A percentile compares a stretch with the other conserved stretches of the same genome.
Evolutionary conservation across 2,113 vertebrate genomes (phyloP).

Genomic region (Sander vitreus): DNA sequence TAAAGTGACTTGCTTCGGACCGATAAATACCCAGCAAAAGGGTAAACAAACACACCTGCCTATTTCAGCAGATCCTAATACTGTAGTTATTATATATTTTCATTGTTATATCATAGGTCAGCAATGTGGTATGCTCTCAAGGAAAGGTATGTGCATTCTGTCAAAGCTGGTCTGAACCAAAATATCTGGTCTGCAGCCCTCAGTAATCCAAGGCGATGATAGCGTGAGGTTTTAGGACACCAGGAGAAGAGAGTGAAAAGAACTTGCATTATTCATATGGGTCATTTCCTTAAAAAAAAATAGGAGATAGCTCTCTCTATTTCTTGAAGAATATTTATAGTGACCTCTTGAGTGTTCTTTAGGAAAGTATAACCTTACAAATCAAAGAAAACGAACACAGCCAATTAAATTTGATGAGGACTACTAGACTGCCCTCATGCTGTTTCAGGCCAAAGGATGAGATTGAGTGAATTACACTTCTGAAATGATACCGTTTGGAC

Average conservation of each 20-base stretch:
- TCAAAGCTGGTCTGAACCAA: constrained; percentile 43
- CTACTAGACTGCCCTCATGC: background rate
- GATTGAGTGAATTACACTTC: constrained; percentile 11
- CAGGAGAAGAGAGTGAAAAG: constrained; percentile 45
- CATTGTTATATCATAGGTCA: constrained; percentile 1
- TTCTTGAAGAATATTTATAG: constrained; percentile 60
- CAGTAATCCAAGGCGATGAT: constrained; percentile 37
- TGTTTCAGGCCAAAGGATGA: constrained; percentile 16
- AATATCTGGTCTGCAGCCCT: constrained; percentile 46
- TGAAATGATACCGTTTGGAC: constrained; percentile 24
- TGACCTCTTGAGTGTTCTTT: constrained; percentile 29
- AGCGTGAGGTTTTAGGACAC: constrained; percentile 51
- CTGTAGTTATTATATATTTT: background rate
- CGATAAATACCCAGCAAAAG: background rate
- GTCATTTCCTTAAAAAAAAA: constrained; percentile 58
- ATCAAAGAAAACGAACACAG: constrained; percentile 14
- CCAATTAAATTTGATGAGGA: constrained; percentile 14
- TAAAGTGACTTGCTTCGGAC: background rate
- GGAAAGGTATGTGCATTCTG: constrained; percentile 47
- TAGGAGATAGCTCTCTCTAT: constrained; percentile 39
- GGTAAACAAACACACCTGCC: background rate
- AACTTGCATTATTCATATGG: constrained; percentile 67
- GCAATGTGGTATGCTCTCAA: constrained; percentile 2
- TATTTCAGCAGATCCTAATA: background rate
- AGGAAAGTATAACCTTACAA: constrained; percentile 41